phyloP scores from a whole-genome alignment of 2,888 invertebrate genomes.

The Pemphredon lugubris region DNA sequence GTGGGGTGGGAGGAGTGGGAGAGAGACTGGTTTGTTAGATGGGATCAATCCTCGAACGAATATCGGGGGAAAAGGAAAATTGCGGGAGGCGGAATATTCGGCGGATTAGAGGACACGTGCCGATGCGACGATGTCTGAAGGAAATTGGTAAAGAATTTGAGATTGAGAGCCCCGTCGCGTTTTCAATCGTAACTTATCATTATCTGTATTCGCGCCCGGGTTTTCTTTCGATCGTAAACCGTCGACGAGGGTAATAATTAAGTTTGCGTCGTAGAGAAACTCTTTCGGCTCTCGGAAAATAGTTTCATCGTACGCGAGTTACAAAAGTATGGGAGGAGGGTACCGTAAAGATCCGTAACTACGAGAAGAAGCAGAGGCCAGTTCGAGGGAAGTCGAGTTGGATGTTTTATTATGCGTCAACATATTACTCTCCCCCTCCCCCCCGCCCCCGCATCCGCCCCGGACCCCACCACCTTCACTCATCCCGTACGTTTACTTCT shows the following conservation, averaged over 20 bases:
- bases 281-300: no score
- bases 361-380: no score
- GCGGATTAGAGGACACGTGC: slow-evolving; percentile 57
- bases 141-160: slow-evolving; percentile 56
- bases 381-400: no score
- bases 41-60: slow-evolving; percentile 52
- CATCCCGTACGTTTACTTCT: slow-evolving; percentile 44
- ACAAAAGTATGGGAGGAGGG: no score
- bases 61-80: slow-evolving; percentile 43
- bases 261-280: no score
- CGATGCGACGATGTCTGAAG: slow-evolving; percentile 16
- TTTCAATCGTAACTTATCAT: slow-evolving; percentile 10
- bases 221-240: no score
- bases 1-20: slow-evolving; percentile 5
- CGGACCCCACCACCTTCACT: no score
- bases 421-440: slow-evolving; percentile 64
- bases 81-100: slow-evolving; percentile 47
- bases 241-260: no score
- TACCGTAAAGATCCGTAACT: not conserved
- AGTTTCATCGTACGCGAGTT: no score
- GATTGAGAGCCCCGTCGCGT: slow-evolving; percentile 23
- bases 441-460: no score
- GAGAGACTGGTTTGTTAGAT: slow-evolving; percentile 49
- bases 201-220: no score
- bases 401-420: slow-evolving; percentile 41